Evolutionary conservation across 2,888 invertebrate species (phyloP).

Genomic region (Plebejus anna): DNA sequence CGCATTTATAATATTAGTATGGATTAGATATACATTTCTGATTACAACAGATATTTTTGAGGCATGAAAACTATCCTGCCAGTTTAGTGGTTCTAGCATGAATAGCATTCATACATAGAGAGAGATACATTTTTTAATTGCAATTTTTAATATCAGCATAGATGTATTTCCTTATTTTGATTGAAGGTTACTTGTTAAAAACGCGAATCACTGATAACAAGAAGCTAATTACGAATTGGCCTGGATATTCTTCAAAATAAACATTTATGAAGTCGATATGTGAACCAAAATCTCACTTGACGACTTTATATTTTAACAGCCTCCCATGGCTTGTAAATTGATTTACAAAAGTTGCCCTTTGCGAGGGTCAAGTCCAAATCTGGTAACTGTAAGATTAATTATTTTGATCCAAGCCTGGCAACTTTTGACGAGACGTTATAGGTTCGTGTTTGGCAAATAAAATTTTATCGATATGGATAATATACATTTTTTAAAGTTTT

Average conservation of each 20-base stretch:
- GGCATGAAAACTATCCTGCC: too few relatives aligned
- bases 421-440: constrained; percentile 45
- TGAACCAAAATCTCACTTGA: constrained; percentile 37
- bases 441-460: constrained; percentile 30
- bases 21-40: too few relatives aligned
- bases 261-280: constrained; percentile 37
- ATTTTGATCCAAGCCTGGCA: constrained; percentile 60
- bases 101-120: too few relatives aligned
- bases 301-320: constrained; percentile 46
- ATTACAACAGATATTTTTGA: too few relatives aligned
- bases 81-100: too few relatives aligned
- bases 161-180: too few relatives aligned
- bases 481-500: background rate
- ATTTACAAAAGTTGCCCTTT: constrained; percentile 55
- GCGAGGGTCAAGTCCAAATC: constrained; percentile 57
- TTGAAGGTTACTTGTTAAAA: background rate
- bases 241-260: constrained; percentile 34
- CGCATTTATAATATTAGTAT: too few relatives aligned
- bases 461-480: background rate
- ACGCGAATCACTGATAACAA: background rate
- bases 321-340: constrained; percentile 62
- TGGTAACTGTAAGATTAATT: constrained; percentile 70
- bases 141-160: background rate
- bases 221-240: background rate
- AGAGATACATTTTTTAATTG: background rate